Evolutionary conservation across 2,797 vertebrate species (phyloP), one percentile per base, ranked within the genome.

Genomic region (Xerus rutilus): DNA sequence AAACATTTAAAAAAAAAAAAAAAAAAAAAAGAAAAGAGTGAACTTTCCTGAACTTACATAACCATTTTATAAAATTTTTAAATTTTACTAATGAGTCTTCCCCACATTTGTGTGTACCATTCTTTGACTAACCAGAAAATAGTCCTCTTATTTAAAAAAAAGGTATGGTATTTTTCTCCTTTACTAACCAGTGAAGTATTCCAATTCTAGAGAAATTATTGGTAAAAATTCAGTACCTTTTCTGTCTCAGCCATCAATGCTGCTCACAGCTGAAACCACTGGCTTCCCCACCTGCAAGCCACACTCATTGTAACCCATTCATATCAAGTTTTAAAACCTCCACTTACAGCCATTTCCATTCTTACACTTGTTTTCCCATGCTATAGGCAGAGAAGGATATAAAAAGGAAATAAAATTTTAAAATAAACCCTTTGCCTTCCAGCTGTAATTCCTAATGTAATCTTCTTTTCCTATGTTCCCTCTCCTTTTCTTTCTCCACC

Each of bases 401-500:
- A 62, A 59, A 30, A 87, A 87, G 43, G 32, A 59, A 59, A 47
- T 45, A 12, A 52, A 69, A 54, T 67, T 39, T 39, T 28, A 77
- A 78, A 65, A 52, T 15, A 69, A 59, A 35, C 39, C 30, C 21
- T 72, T 49, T 30, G n/a, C 72, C 52, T 59, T 72, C 30, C 13
- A 13, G 7, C 32, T 43, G 52, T 59, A 45, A 87, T 25, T 35
- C 17, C 13, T 86, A 86, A 13, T 73, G 35, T 45, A 59, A 14
- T 57, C 28, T 52, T 72, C 67, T 86, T 82, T 59, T 84, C 64
- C 85, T 92, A 39, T 74, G 67, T 94, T 94, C 49, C n/a, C 82
- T 14, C 64, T 59, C 4, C 49, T 86, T 93, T 93, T 49, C 84
- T 83, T 79, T 72, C 32, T 73, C 23, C 39, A 62, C 25, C 76